Conservation (phyloP, 2,888 invertebrate genomes). For the Schizaphis graminum region DNA sequence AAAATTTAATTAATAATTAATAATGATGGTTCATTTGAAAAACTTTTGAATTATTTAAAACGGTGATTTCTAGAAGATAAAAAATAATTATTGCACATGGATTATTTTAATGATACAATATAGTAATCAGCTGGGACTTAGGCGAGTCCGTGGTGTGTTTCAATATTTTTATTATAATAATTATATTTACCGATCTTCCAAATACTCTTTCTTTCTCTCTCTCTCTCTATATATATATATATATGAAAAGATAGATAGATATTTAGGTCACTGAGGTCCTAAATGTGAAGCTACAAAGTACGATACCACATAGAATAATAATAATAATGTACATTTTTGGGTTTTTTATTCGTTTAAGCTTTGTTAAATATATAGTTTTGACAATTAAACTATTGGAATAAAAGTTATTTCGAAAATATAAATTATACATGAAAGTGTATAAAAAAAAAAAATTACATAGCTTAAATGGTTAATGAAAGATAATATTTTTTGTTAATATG, state of each 20-base stretch:
- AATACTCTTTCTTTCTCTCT: background rate
- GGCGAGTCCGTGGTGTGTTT: background rate
- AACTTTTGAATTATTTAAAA: background rate
- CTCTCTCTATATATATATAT: no score
- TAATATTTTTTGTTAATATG: no score
- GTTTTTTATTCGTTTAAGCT: no score
- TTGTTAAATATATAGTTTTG: no score
- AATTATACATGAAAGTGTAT: no score
- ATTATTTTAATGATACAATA: slow-evolving; percentile 1
- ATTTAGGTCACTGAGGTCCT: background rate
- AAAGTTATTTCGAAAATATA: no score
- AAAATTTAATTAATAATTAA: background rate
- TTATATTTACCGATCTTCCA: background rate
- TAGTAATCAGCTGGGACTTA: background rate
- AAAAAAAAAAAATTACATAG: no score
- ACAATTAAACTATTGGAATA: no score
- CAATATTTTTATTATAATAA: background rate
- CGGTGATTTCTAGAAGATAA: background rate
- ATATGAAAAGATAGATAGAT: background rate
- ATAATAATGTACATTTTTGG: background rate
- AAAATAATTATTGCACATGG: background rate
- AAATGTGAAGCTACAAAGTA: background rate
- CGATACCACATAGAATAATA: background rate
- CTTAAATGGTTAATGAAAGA: no score
- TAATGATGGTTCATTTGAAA: background rate